Conservation (phyloP, 2,113 vertebrate species). For the Stictonetta naevosa region DNA sequence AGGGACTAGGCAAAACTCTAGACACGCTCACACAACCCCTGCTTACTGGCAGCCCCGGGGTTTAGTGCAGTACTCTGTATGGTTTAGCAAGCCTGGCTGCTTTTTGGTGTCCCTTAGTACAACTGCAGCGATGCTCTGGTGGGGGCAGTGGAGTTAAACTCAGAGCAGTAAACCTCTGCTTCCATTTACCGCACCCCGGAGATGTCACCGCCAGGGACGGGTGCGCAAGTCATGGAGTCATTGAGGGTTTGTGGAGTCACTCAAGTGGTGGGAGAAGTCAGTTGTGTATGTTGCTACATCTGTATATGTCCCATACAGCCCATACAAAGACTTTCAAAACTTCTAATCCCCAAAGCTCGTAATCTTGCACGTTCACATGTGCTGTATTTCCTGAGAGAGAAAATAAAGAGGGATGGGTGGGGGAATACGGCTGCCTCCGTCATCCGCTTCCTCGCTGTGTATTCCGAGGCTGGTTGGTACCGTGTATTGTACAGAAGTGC, state of each 20-base stretch:
- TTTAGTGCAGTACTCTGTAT: neutral
- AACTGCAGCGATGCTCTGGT: neutral
- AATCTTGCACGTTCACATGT: neutral
- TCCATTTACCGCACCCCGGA: neutral
- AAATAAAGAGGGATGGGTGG: conserved; percentile 2
- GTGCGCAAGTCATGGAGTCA: neutral
- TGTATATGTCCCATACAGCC: neutral
- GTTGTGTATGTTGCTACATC: neutral
- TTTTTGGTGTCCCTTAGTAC: neutral
- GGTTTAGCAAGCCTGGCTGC: neutral
- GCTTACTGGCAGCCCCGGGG: neutral
- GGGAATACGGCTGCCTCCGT: neutral
- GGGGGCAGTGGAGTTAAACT: neutral
- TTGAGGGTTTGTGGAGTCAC: neutral
- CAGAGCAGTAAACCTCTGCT: neutral
- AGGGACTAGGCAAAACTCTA: neutral
- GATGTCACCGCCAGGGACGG: no score
- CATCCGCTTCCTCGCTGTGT: neutral
- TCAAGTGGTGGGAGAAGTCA: neutral
- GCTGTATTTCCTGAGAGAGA: conserved; percentile 41
- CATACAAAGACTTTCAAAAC: neutral
- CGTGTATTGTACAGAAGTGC: neutral
- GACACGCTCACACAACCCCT: neutral
- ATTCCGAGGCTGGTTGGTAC: fast-evolving
- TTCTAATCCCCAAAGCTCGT: neutral